Percentiles rank a stretch among this genome's conserved stretches.
Evolutionary conservation across 2,797 vertebrate genomes (phyloP).

Genomic region (Pipistrellus pipistrellus): DNA sequence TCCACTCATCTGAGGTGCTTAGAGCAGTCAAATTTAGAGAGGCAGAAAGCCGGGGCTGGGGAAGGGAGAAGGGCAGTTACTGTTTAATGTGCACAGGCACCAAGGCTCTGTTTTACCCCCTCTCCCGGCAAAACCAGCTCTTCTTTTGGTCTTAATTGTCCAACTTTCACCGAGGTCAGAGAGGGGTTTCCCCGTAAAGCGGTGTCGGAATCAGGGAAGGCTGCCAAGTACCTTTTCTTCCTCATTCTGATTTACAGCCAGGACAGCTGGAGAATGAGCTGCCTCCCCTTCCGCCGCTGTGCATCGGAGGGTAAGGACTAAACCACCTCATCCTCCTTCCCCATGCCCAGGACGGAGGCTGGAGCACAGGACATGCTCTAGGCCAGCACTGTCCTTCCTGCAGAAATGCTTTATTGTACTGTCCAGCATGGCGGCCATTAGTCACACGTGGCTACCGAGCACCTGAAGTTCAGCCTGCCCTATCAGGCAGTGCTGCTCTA

Average conservation of each 20-base stretch:
- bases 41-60: neutral
- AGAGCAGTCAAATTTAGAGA: neutral
- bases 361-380: neutral
- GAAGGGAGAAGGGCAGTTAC: neutral
- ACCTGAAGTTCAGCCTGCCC: neutral
- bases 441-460: neutral
- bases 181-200: neutral
- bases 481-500: neutral
- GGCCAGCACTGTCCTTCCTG: neutral
- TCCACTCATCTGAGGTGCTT: neutral
- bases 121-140: neutral
- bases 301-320: neutral
- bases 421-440: neutral
- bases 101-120: neutral
- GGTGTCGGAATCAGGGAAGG: neutral
- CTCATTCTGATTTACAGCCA: constrained; percentile 28
- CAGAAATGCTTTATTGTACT: neutral
- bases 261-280: constrained; percentile 5
- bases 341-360: neutral
- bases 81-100: neutral
- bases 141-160: neutral
- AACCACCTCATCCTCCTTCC: constrained; percentile 3
- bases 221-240: constrained; percentile 12
- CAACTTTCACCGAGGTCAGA: neutral
- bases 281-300: neutral